Conservation (phyloP, 2,113 vertebrate species). For the Sorex araneus region DNA sequence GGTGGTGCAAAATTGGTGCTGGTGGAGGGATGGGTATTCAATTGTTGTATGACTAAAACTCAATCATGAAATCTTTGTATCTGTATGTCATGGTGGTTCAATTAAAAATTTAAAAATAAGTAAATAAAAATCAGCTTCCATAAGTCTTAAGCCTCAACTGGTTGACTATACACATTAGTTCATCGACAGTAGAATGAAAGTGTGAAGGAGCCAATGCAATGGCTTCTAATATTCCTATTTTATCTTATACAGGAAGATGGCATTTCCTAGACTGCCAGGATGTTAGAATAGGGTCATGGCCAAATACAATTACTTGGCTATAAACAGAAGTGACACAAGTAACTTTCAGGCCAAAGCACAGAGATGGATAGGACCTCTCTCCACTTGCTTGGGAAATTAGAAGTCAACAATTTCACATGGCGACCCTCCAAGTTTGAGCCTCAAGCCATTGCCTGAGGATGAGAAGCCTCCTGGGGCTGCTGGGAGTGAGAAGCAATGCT, state of each 20-base stretch:
- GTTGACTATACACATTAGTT: too few relatives aligned
- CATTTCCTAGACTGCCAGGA: neutral
- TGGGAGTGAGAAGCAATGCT: neutral
- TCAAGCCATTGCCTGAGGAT: neutral
- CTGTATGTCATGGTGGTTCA: too few relatives aligned
- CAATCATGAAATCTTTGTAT: too few relatives aligned
- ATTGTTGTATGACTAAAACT: too few relatives aligned
- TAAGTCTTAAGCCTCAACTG: neutral
- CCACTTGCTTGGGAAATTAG: neutral
- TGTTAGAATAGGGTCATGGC: neutral
- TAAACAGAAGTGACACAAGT: neutral
- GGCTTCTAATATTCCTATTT: neutral
- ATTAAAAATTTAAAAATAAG: too few relatives aligned
- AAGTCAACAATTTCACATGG: neutral
- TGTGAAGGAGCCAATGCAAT: neutral
- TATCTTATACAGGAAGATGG: neutral
- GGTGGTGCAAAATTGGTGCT: too few relatives aligned
- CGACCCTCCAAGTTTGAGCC: neutral
- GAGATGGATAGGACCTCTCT: neutral
- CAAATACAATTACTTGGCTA: slow-evolving; percentile 2
- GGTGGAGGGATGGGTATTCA: too few relatives aligned
- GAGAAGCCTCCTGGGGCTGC: too few relatives aligned
- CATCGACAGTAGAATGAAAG: neutral
- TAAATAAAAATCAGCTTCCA: too few relatives aligned
- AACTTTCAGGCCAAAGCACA: neutral